phyloP scores from a whole-genome alignment of 1,140 invertebrate species.

The Hydropsyche tenuis region DNA sequence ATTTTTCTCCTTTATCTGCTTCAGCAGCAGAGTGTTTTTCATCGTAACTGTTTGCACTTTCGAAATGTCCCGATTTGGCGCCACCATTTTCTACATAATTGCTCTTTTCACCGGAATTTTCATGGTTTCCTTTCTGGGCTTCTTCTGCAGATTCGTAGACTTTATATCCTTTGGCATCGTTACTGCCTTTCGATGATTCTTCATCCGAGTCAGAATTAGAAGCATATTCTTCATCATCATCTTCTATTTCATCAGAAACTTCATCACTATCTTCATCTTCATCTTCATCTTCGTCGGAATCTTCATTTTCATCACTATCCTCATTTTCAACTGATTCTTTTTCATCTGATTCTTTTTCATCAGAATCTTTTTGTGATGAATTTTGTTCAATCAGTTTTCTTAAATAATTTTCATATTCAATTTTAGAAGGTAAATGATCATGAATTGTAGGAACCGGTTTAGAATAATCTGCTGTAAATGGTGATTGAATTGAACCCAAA shows the following conservation, averaged over 20 bases:
- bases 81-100: slow-evolving; percentile 56
- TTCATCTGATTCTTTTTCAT: slow-evolving; percentile 45
- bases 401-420: no score
- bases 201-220: slow-evolving; percentile 43
- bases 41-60: slow-evolving; percentile 57
- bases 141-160: slow-evolving; percentile 53
- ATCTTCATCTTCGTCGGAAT: not conserved
- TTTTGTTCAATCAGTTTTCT: no score
- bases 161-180: slow-evolving; percentile 59
- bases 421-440: no score
- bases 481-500: slow-evolving; percentile 53
- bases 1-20: slow-evolving; percentile 72
- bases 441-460: not conserved
- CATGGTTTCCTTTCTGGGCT: slow-evolving; percentile 53
- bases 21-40: slow-evolving; percentile 61
- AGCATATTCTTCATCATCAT: slow-evolving; percentile 52
- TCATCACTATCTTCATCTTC: slow-evolving; percentile 55
- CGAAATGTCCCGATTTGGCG: slow-evolving; percentile 54
- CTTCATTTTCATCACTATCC: slow-evolving; percentile 37
- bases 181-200: slow-evolving; percentile 54
- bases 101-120: slow-evolving; percentile 52
- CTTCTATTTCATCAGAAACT: no score
- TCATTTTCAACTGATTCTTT: slow-evolving; percentile 52
- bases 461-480: not conserved
- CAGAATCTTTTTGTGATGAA: slow-evolving; percentile 9